These are phyloP conservation scores for Eristalis pertinax DNA, from an alignment of 2,888 invertebrate species.

Conservation along the genomic window DNA sequence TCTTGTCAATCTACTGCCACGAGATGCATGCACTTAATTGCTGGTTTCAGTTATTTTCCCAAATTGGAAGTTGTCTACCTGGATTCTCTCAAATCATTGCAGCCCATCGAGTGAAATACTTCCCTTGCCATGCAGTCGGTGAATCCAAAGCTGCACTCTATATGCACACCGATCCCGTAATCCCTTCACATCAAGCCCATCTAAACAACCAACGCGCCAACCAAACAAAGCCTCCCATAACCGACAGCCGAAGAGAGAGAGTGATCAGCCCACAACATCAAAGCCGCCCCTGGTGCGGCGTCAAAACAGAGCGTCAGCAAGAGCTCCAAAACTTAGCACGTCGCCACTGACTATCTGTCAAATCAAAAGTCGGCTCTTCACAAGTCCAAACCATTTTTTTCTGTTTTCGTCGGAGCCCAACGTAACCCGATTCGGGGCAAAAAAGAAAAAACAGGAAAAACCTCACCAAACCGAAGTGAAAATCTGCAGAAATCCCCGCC, in stretches of 20 bases:
- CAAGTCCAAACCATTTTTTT: neutral
- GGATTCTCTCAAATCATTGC: no score
- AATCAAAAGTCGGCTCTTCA: neutral
- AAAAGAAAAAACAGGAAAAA: neutral
- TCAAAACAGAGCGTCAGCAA: neutral
- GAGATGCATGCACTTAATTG: no score
- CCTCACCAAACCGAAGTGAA: constrained; percentile 27
- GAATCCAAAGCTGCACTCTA: no score
- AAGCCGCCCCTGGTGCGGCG: neutral
- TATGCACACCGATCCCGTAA: neutral
- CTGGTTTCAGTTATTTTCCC: no score
- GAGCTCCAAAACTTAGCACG: neutral
- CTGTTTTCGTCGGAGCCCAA: neutral
- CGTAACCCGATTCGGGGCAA: neutral
- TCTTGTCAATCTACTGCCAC: no score
- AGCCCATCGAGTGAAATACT: no score
- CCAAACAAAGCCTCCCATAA: neutral
- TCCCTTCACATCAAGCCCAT: neutral
- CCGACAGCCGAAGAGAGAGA: neutral
- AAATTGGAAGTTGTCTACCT: no score
- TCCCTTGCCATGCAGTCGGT: no score
- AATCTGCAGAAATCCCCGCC: constrained; percentile 57
- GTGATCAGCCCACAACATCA: neutral
- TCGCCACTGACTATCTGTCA: neutral
- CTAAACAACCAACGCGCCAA: neutral